Conservation (phyloP, 92 coral and sea anemone genomes). For the Epizoanthus illoricatus region DNA sequence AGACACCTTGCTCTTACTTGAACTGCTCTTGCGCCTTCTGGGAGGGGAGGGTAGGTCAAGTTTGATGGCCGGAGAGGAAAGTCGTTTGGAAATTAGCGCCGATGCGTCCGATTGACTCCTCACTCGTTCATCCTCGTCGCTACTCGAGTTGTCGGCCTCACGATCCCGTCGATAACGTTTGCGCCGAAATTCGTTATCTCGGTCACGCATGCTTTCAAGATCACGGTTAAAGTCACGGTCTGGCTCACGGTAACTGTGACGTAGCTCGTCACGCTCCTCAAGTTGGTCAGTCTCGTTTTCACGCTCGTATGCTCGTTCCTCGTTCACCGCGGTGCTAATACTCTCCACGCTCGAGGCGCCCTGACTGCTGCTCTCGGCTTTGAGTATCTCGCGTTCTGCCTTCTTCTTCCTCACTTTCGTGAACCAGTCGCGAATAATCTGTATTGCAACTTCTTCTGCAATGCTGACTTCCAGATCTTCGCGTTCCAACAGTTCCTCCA, state of each 20-base stretch:
- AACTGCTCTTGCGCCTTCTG: conserved; percentile 26
- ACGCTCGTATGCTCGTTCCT: too few species aligned
- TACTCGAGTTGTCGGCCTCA: conserved; percentile 72
- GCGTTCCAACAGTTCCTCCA: conserved; percentile 91
- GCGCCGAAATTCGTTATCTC: conserved; percentile 24
- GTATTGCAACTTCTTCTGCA: conserved; percentile 98
- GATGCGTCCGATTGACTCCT: conserved; percentile 36
- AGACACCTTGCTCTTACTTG: conserved; percentile 19
- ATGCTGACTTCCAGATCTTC: conserved; percentile 92
- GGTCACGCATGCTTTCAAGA: conserved; percentile 8
- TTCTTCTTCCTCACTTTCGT: conserved; percentile 76
- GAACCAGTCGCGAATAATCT: conserved; percentile 98
- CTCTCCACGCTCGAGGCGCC: conserved; percentile 91
- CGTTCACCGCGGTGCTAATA: conserved; percentile 62
- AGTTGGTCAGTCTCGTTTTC: conserved; percentile 19
- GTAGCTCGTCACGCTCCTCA: conserved; percentile 32
- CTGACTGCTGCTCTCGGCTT: conserved; percentile 68
- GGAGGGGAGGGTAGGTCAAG: conserved; percentile 36
- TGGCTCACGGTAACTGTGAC: conserved; percentile 33
- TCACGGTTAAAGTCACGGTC: conserved; percentile 16
- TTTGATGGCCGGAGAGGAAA: conserved; percentile 52
- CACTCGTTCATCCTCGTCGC: conserved; percentile 78
- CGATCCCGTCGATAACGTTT: conserved; percentile 56
- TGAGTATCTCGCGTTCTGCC: conserved; percentile 71
- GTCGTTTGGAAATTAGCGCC: conserved; percentile 61